Percentiles rank a stretch among this genome's conserved stretches.
Evolutionary conservation across 2,888 invertebrate genomes (phyloP).

Genomic region (Perdita meconis): DNA sequence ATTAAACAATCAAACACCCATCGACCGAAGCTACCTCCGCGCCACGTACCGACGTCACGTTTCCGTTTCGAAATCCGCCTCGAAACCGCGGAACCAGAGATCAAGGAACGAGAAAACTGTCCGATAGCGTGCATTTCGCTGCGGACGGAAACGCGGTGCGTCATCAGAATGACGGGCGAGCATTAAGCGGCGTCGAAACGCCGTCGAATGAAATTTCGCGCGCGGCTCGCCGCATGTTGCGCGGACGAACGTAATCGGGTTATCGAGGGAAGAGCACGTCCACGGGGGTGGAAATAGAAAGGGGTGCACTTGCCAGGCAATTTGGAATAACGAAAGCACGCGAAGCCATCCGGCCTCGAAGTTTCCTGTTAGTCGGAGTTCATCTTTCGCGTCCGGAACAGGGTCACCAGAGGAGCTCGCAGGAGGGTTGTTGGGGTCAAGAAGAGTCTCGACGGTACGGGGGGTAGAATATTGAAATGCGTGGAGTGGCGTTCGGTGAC

Average conservation of each 20-base stretch:
- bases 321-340: conserved; percentile 1
- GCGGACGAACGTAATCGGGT: conserved; percentile 18
- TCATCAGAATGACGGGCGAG: conserved; percentile 18
- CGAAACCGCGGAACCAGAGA: neutral
- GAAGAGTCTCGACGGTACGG: conserved; percentile 21
- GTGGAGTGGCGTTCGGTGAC: conserved; percentile 37
- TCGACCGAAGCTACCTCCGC: too few species aligned
- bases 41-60: too few species aligned
- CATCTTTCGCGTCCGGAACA: too few species aligned
- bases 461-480: conserved; percentile 55
- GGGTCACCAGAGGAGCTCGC: conserved; percentile 6
- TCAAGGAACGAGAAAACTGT: neutral
- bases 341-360: neutral
- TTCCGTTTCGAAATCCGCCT: too few species aligned
- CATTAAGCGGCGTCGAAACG: conserved; percentile 29
- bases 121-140: conserved; percentile 14
- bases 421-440: conserved; percentile 32
- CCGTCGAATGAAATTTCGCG: conserved; percentile 33
- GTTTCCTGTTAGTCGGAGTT: neutral
- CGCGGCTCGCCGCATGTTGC: conserved; percentile 15
- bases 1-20: too few species aligned
- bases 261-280: neutral
- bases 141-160: neutral
- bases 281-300: neutral
- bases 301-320: too few species aligned